Base-by-base conservation (phyloP, 2,888 invertebrate species). In the Cremastinae sp. region DNA sequence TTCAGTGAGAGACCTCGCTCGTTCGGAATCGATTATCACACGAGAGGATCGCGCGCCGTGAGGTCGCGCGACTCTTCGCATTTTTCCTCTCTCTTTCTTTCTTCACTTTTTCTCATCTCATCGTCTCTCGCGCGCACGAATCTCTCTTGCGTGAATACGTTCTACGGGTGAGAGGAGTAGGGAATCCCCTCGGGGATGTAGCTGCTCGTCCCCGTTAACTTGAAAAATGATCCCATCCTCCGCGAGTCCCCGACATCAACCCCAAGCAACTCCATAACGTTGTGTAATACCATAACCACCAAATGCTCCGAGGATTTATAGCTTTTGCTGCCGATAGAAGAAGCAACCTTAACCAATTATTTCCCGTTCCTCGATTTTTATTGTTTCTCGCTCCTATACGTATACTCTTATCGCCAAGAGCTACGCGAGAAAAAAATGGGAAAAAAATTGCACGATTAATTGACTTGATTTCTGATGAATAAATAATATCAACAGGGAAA, bases 21-120 rank as follows among this genome's bases (percentile, higher is more conserved):
- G 69, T 75, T 77, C 74, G 61, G 66, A 78, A 80, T 82, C 82
- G 80, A 82, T 81, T 79, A 81, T 78, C 74, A 64, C 68, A 68
- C 71, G 49, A 68, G 72, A 58, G 76, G 43, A 74, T 69, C 61
- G 58, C 45, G 65, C 58, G 37, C 47, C 35, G 56, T 68, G 66
- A 56, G 66, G 41, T 49, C 70, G 51, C 68, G 62, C 51, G 62
- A 58, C 47, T 62, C 65, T 39, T 61, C 53, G 58, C 22, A 55
- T 62, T 37, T 55, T 45, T 55, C 37, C 47, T 9, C 47, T 68
- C 28, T 49, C 12, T 35, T 58, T 41, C 22, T 5, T 47, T 22
- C 41, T 51, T 49, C 37, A 14, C 8, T 70, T 45, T 58, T 22
- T 56, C 22, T 35, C 55, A n/a, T n/a, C n/a, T 53, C 35, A 45